Evolutionary conservation across 1,140 invertebrate genomes (phyloP).

Genomic region (Fragariocoptes setiger): DNA sequence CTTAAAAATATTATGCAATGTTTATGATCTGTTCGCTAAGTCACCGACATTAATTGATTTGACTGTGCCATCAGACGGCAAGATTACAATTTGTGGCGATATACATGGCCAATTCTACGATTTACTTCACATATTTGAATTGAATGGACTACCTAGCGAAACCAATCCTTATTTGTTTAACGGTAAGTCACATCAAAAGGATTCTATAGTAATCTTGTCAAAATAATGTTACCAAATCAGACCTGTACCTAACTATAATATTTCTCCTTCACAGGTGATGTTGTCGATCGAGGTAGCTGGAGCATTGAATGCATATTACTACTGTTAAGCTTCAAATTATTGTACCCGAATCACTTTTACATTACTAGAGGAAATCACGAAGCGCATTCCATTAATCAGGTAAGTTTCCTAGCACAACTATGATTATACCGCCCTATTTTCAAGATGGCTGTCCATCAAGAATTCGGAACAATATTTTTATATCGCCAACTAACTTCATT

Average conservation of each 20-base stretch:
- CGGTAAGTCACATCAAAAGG: background rate
- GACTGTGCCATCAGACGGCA: conserved; percentile 42
- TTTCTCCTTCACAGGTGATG: conserved; percentile 81
- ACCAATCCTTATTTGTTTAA: conserved; percentile 63
- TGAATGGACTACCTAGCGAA: conserved; percentile 77
- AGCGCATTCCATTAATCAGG: conserved; percentile 90
- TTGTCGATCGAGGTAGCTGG: conserved; percentile 94
- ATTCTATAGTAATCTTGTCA: background rate
- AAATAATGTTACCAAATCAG: conserved; percentile 1
- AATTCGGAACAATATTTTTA: too few species aligned
- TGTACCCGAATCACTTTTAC: conserved; percentile 88
- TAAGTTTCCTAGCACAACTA: too few species aligned
- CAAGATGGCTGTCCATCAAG: too few species aligned
- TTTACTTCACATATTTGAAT: conserved; percentile 80
- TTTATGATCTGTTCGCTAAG: conserved; percentile 46
- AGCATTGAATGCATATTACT: conserved; percentile 97
- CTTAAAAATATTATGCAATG: conserved; percentile 69
- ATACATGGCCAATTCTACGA: conserved; percentile 98
- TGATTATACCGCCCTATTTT: too few species aligned
- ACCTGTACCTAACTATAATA: too few species aligned
- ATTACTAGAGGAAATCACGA: conserved; percentile 96
- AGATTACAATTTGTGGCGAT: conserved; percentile 98
- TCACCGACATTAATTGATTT: conserved; percentile 70
- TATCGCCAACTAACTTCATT: too few species aligned
- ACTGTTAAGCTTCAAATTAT: conserved; percentile 78